phyloP scores from a whole-genome alignment of 2,888 invertebrate species.

The Trichopoda pennipes region DNA sequence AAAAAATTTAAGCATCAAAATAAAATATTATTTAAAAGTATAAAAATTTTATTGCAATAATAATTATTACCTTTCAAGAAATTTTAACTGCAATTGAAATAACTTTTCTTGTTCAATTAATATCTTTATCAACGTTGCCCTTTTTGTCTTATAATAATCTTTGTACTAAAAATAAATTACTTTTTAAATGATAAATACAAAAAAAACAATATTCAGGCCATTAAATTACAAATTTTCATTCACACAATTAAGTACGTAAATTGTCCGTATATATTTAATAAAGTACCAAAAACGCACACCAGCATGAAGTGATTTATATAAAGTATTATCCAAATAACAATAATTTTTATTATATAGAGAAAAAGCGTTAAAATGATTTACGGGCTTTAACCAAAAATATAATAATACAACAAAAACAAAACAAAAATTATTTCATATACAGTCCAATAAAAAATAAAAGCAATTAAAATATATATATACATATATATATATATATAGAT shows the following conservation, averaged over 20 bases:
- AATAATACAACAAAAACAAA: slow-evolving; percentile 22
- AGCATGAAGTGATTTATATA: slow-evolving; percentile 16
- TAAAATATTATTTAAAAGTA: no score
- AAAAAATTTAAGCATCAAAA: no score
- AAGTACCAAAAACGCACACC: background rate
- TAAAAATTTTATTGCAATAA: no score
- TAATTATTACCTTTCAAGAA: no score
- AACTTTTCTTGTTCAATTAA: no score
- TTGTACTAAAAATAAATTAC: slow-evolving; percentile 31
- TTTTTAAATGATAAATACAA: slow-evolving; percentile 28
- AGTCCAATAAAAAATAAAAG: background rate
- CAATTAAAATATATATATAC: background rate
- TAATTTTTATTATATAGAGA: slow-evolving; percentile 15
- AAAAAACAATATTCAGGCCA: slow-evolving; percentile 46
- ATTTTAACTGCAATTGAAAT: no score
- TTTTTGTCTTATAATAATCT: slow-evolving; percentile 2
- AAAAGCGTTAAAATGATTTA: slow-evolving; percentile 56
- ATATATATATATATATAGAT: no score
- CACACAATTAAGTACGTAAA: slow-evolving; percentile 59
- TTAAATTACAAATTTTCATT: slow-evolving; percentile 57
- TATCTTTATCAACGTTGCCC: background rate
- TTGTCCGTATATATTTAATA: slow-evolving; percentile 16
- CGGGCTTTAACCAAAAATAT: slow-evolving; percentile 35
- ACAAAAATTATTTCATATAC: background rate
- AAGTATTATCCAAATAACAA: slow-evolving; percentile 17